Evolutionary conservation across 23 tunicate genomes (phyloP).

Genomic region (Ascidia mentula): DNA sequence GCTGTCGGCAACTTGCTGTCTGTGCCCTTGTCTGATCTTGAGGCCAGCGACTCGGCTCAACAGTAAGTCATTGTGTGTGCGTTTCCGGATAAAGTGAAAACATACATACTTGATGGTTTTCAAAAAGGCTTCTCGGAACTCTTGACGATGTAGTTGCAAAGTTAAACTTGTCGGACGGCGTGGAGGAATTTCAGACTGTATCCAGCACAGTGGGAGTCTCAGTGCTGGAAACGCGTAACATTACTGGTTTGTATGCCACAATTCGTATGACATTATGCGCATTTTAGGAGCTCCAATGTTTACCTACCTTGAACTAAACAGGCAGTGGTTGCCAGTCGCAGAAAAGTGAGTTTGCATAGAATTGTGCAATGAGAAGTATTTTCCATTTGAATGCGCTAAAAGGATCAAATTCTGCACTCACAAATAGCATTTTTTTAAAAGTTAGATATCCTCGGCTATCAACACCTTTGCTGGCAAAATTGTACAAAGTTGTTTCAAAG

Average conservation of each 20-base stretch:
- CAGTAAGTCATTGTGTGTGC: not conserved
- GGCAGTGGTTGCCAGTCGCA: no score
- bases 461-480: not conserved
- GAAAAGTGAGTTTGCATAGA: not conserved
- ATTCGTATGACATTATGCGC: no score
- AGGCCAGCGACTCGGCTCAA: not conserved
- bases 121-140: not conserved
- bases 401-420: no score
- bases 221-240: not conserved
- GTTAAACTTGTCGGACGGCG: not conserved
- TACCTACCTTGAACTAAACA: no score
- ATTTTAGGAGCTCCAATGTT: no score
- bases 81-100: no score
- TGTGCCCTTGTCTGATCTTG: not conserved
- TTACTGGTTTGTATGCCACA: not conserved
- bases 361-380: not conserved
- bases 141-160: not conserved
- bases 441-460: not conserved
- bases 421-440: no score
- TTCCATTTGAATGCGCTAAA: no score
- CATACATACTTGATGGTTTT: not conserved
- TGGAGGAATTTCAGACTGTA: not conserved
- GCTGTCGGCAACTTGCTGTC: not conserved
- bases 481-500: not conserved
- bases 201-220: not conserved